Base-by-base conservation (phyloP, 1,140 invertebrate species). In the Globodera rostochiensis region DNA sequence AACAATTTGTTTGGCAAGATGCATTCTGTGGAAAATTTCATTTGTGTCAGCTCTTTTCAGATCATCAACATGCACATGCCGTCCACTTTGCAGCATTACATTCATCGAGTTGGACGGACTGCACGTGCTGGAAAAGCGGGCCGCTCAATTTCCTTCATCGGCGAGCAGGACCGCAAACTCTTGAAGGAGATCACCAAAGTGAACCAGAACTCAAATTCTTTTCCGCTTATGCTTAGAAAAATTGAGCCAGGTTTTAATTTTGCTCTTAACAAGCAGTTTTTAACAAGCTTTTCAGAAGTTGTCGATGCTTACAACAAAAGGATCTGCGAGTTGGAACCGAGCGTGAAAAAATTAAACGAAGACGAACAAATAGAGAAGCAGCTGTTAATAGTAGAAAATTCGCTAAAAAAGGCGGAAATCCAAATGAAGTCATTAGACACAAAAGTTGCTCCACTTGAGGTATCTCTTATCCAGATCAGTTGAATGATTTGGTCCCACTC, bases 41-140 rank as follows among this genome's bases (percentile, higher is more conserved):
- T 82, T 80, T 66, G 1, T 21, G 13, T 66, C 13, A 3, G 1
- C 45, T 80, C 77, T 81, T 86, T 84, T 57, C 80, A 92, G 92
- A 92, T 98, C 5, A 95, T 99, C 66, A 98, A 98, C 91, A 98
- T 96, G 90, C 94, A 95, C 0, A 94, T 98, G 94, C 97, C 97
- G 4, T 93, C 94, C 25, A 95, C 95, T 0, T 90, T 97, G 11
- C 95, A 98, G 88, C 95, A 97, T 91, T 98, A 98, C 87, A 95
- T 98, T 89, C 97, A 99, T 86, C 91, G 95, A 90, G 95, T 97
- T 25, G 96, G 96, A 60, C 91, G 97, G 87, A 99, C 97, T 13
- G 96, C 97, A 7, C 92, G 97, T 90, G 97, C 97, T 45, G 96
- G 96, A 5, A 91, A 90, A 79, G 89, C 85, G 79, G 92, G 92